A percentile compares a stretch with the other conserved stretches of the same genome.
phyloP scores from a whole-genome alignment of 2,113 vertebrate genomes.

The Podocnemis expansa region DNA sequence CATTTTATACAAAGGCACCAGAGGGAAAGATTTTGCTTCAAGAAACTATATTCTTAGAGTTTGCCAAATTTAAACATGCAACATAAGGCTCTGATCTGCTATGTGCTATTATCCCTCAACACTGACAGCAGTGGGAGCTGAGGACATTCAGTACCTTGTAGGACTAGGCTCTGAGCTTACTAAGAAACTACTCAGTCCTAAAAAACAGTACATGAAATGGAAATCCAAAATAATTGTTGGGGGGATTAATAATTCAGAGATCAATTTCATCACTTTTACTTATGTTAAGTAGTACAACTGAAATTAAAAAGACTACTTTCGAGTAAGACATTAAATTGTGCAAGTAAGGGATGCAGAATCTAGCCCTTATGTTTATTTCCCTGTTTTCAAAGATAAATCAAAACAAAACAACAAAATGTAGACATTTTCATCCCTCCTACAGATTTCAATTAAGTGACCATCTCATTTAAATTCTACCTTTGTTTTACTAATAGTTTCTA shows the following conservation, averaged over 20 bases:
- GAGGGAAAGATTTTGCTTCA: conserved; percentile 65
- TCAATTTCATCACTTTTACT: not conserved
- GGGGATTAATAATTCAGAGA: not conserved
- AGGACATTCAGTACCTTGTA: not conserved
- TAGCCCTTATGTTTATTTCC: not conserved
- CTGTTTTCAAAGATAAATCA: not conserved
- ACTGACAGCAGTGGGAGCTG: not conserved
- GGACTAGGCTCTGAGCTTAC: not conserved
- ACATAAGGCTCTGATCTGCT: not conserved
- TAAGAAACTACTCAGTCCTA: conserved; percentile 51
- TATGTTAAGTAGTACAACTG: not conserved
- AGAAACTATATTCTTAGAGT: conserved; percentile 60
- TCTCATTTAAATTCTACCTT: not conserved
- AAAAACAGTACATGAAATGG: conserved; percentile 29
- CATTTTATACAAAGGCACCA: conserved; percentile 69
- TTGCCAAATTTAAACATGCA: conserved; percentile 37
- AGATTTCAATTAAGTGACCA: not conserved
- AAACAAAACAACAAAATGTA: not conserved
- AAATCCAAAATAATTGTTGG: not conserved
- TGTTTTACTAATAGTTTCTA: not conserved
- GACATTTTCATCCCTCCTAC: not conserved
- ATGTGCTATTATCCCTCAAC: not conserved
- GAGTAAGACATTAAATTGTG: not conserved
- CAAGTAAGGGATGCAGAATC: not conserved
- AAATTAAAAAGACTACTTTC: not conserved